These are phyloP conservation scores for Lysandra coridon DNA, from an alignment of 2,888 invertebrate genomes.

Conservation along the genomic window DNA sequence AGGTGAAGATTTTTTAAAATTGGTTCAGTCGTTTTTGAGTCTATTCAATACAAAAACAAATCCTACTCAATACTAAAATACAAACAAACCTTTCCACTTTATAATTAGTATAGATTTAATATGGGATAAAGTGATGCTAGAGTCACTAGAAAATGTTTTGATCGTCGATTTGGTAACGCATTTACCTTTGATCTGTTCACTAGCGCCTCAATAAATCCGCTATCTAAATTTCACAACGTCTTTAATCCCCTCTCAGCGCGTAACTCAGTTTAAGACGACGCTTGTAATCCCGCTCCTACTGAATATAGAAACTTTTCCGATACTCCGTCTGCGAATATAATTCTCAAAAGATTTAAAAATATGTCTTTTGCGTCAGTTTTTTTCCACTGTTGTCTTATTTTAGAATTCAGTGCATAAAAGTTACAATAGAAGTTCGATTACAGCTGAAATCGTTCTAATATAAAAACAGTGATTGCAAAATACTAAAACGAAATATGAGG, in stretches of 20 bases:
- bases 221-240: slow-evolving; percentile 9
- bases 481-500: background rate
- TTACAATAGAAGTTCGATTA: no score
- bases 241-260: slow-evolving; percentile 16
- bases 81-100: no score
- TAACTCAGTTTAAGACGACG: slow-evolving; percentile 16
- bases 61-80: no score
- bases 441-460: no score
- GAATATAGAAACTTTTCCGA: slow-evolving; percentile 18
- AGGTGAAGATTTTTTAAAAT: no score
- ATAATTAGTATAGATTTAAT: background rate
- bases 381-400: no score
- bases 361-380: background rate
- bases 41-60: no score
- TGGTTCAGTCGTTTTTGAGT: no score
- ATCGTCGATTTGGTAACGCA: background rate
- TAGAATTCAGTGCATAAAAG: no score
- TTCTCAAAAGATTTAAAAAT: background rate
- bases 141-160: background rate
- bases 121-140: no score
- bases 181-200: slow-evolving; percentile 3
- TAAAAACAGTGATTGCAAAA: no score
- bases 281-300: slow-evolving; percentile 1
- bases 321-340: background rate
- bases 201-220: background rate